Conservation (phyloP, 1,140 invertebrate genomes). For the Trissolcus basalis region DNA sequence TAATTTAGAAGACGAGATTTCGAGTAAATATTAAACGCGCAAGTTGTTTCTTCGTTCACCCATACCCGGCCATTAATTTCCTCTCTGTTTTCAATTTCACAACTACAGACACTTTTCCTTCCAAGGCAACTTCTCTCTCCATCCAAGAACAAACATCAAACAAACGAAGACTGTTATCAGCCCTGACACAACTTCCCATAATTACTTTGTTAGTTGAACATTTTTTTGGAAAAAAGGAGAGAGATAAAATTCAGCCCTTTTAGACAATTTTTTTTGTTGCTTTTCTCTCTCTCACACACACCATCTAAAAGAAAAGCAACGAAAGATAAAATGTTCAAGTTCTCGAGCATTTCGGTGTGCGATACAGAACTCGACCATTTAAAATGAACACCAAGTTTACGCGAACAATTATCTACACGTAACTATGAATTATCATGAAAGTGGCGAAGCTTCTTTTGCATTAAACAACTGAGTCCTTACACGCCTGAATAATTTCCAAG, state of each 20-base stretch:
- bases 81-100: conserved; percentile 38
- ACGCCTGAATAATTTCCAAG: conserved; percentile 47
- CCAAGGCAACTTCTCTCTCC: conserved; percentile 18
- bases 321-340: not conserved
- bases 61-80: conserved; percentile 37
- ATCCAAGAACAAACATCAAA: conserved; percentile 31
- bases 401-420: conserved; percentile 36
- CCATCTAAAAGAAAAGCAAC: too few species aligned
- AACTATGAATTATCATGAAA: conserved; percentile 31
- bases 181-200: not conserved
- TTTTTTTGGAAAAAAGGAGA: not conserved
- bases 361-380: not conserved
- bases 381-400: conserved; percentile 9
- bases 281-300: too few species aligned
- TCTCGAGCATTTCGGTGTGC: not conserved
- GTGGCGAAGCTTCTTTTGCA: conserved; percentile 21
- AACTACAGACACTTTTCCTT: conserved; percentile 30
- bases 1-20: conserved; percentile 31
- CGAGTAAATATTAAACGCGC: conserved; percentile 33
- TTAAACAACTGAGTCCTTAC: conserved; percentile 42
- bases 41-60: conserved; percentile 13
- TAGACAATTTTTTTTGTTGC: too few species aligned
- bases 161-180: conserved; percentile 22
- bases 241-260: too few species aligned
- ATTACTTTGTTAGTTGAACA: conserved; percentile 25